Evolutionary conservation across 1,140 invertebrate species (phyloP).

Genomic region (Pygmarrhopalites habei): DNA sequence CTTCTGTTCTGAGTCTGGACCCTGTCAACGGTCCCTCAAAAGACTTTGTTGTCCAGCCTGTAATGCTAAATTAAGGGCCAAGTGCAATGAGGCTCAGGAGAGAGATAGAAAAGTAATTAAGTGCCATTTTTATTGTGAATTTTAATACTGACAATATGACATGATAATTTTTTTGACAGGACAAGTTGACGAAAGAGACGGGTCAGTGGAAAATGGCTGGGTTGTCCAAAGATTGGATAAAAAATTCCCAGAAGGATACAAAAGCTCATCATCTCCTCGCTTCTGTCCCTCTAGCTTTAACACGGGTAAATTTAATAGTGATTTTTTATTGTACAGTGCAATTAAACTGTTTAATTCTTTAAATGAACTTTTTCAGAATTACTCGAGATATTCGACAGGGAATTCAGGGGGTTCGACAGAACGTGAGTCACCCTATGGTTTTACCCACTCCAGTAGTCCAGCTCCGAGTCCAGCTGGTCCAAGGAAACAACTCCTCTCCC

Average conservation of each 20-base stretch:
- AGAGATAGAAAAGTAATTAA: background rate
- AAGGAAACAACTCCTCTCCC: background rate
- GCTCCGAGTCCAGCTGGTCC: background rate
- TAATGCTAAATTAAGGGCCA: slow-evolving; percentile 4
- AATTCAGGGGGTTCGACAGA: no score
- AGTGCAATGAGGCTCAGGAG: slow-evolving; percentile 1
- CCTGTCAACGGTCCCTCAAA: background rate
- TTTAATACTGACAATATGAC: background rate
- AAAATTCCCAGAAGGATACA: background rate
- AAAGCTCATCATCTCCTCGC: slow-evolving; percentile 7
- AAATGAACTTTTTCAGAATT: no score
- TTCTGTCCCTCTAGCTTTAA: background rate
- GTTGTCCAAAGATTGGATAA: background rate
- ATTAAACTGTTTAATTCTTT: no score
- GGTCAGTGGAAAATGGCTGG: background rate
- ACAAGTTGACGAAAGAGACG: no score
- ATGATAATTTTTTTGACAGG: background rate
- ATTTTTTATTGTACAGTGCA: no score
- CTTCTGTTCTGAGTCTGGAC: background rate
- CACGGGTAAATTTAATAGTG: background rate
- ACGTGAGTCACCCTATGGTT: no score
- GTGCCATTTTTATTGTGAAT: no score
- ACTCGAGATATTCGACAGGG: no score
- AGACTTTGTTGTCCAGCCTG: slow-evolving; percentile 13
- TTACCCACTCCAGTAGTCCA: no score